phyloP scores from a whole-genome alignment of 2,888 invertebrate species.

The Camponotus fellah region DNA sequence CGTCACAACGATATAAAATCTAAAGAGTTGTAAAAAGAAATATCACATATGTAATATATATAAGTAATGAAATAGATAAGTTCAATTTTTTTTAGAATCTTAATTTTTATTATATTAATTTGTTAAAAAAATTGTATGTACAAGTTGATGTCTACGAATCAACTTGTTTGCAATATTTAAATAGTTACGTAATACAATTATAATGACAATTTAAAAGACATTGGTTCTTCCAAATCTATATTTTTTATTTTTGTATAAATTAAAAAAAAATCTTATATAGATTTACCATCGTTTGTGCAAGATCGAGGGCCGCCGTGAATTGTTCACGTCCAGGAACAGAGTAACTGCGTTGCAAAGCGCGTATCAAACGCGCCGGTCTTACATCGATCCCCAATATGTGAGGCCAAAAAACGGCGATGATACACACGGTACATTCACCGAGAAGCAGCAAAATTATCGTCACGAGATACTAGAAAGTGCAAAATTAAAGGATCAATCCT shows the following conservation, averaged over 20 bases:
- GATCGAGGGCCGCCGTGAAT: slow-evolving; percentile 93
- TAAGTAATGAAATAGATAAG: neutral
- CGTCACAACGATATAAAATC: slow-evolving; percentile 35
- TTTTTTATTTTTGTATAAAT: neutral
- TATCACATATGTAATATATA: neutral
- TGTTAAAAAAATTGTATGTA: neutral
- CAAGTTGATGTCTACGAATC: neutral
- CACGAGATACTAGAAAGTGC: slow-evolving; percentile 89
- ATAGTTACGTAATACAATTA: slow-evolving; percentile 2
- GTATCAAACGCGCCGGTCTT: slow-evolving; percentile 90
- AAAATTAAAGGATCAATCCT: neutral
- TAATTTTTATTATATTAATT: neutral
- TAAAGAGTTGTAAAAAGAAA: neutral
- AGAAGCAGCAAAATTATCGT: slow-evolving; percentile 90
- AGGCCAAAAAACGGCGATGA: slow-evolving; percentile 92
- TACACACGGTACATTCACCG: slow-evolving; percentile 91
- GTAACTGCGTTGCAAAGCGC: slow-evolving; percentile 91
- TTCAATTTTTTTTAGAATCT: neutral
- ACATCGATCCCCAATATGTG: slow-evolving; percentile 92
- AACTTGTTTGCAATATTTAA: neutral
- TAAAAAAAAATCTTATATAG: neutral
- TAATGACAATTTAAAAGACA: neutral
- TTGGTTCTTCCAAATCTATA: neutral
- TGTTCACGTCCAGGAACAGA: slow-evolving; percentile 91
- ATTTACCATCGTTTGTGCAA: slow-evolving; percentile 89